Base-by-base conservation (phyloP, 2,113 vertebrate species). In the Sorex araneus region DNA sequence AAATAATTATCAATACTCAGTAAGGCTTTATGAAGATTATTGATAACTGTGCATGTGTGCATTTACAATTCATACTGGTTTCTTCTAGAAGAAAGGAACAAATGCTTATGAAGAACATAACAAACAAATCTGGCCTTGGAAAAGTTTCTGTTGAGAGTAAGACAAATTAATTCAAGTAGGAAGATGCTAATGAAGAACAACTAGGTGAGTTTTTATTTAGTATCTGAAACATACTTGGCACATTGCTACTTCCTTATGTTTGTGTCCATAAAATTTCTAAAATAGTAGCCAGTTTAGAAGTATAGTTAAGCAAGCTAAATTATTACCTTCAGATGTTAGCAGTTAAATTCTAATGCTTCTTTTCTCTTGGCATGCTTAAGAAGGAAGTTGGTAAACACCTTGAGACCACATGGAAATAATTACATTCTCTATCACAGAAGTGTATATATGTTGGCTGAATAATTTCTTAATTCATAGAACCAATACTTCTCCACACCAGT, bases 401-500 rank as follows among this genome's bases (percentile, higher is more conserved):
- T 57, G 9, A 90, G n/a, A 67, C 91, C 66, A 94, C 79, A 79
- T 90, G 85, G 74, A 71, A 90, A 84, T 67, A 32, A 66, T 94
- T 94, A 89, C 47, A 78, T 45, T 57, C 32, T 71, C 81, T 87
- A 94, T 93, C 81, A 84, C n/a, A 23, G 87, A 73, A 60, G 75
- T 77, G 54, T 64, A 15, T 81, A 80, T 87, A 28, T 90, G 34
- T 88, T 94, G 71, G 50, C 70, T 69, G 45, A 88, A 64, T 90
- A 84, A 92, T 50, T 91, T 93, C 73, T 89, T 47, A 94, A 69
- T 80, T 88, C 34, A 60, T 11, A 84, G 87, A 94, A 95, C 79
- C 30, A 84, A 70, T 84, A 91, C 13, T 67, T 57, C 15, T 4
- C 32, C 23, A 15, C 21, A 12, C 23, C 70, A 67, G 16, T 34